Percentiles rank a stretch among this genome's conserved stretches.
phyloP scores from a whole-genome alignment of 2,113 vertebrate species.

The Seriola aureovittata region DNA sequence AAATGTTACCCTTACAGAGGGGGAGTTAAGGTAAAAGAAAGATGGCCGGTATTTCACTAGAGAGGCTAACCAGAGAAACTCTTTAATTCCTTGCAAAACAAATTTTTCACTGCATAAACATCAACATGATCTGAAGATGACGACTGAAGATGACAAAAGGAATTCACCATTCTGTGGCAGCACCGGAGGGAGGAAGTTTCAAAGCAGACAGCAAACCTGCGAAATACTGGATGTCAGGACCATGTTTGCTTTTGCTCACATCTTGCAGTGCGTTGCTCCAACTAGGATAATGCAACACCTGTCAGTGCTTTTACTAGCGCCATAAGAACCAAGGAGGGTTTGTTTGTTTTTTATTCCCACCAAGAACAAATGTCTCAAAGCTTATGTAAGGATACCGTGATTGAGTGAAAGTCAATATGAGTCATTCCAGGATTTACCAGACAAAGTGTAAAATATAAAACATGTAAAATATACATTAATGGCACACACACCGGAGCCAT shows the following conservation, averaged over 20 bases:
- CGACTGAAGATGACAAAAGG: neutral
- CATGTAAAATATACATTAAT: neutral
- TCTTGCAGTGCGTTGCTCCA: neutral
- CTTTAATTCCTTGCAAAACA: too few species aligned
- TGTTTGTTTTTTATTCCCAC: neutral
- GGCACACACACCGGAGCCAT: neutral
- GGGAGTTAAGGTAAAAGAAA: neutral
- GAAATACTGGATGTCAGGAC: conserved; percentile 9
- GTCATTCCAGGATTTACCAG: neutral
- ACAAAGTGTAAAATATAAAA: neutral
- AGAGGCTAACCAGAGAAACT: neutral
- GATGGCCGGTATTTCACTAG: neutral
- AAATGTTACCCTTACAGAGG: conserved; percentile 14
- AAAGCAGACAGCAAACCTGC: neutral
- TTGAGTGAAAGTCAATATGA: neutral
- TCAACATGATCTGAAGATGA: neutral
- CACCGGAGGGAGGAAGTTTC: neutral
- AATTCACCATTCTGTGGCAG: conserved; percentile 6
- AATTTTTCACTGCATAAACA: neutral
- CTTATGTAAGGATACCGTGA: neutral
- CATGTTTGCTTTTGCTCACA: neutral
- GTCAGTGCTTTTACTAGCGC: neutral
- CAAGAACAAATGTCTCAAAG: neutral
- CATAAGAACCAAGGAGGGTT: neutral
- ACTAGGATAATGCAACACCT: neutral